Evolutionary conservation across 1,140 invertebrate genomes (phyloP).

Genomic region (Sycophaga agraensis): DNA sequence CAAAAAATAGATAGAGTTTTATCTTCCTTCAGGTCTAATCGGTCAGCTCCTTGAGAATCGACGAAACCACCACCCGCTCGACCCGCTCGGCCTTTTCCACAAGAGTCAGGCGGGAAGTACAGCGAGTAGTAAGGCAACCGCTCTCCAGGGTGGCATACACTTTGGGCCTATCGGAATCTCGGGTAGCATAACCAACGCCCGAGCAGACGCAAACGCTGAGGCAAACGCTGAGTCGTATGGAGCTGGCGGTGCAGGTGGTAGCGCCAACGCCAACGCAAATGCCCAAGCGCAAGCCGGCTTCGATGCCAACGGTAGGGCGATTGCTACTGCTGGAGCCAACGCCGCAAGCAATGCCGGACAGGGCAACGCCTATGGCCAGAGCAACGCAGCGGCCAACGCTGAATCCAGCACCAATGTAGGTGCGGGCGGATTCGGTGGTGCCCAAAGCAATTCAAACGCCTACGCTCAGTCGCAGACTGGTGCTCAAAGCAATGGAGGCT

Average conservation of each 20-base stretch:
- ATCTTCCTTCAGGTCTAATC: neutral
- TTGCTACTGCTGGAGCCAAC: constrained; percentile 25
- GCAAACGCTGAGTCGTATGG: constrained; percentile 17
- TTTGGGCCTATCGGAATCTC: constrained; percentile 38
- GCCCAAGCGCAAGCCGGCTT: constrained; percentile 11
- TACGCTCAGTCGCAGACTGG: too few species aligned
- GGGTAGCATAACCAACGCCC: constrained; percentile 9
- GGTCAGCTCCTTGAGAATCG: neutral
- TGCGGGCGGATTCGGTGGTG: too few species aligned
- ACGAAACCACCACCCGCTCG: constrained; percentile 27
- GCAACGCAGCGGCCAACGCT: constrained; percentile 10
- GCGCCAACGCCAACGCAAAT: constrained; percentile 27
- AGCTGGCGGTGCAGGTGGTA: neutral
- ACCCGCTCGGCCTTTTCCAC: constrained; percentile 40
- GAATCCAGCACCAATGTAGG: constrained; percentile 13
- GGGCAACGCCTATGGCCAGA: neutral
- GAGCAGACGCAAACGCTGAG: neutral
- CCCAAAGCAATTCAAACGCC: neutral
- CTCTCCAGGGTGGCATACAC: constrained; percentile 32
- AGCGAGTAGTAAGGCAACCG: constrained; percentile 2
- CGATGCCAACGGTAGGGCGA: neutral
- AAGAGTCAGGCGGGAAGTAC: constrained; percentile 18
- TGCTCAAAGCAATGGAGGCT: too few species aligned
- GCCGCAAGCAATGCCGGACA: neutral
- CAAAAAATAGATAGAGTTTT: too few species aligned